Base-by-base conservation (phyloP, 1,140 invertebrate species). In the Triops longicaudatus region DNA sequence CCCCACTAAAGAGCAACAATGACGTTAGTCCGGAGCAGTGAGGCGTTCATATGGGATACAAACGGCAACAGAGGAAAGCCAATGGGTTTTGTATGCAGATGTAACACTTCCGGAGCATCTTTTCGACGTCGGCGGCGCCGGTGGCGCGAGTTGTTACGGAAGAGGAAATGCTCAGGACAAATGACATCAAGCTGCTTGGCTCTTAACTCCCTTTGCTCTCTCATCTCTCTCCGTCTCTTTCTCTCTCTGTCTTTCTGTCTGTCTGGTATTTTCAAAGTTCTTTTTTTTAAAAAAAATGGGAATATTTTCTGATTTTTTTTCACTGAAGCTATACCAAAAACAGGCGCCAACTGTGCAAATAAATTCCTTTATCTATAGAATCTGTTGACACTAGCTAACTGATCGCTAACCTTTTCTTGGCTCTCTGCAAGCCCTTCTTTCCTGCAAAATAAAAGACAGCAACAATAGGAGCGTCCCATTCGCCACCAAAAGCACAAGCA, bases 71-170 rank as follows among this genome's bases (percentile, higher is more conserved):
- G 50, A 63, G 50, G 50, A 17, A 63, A 63, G 50, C 50, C 50
- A 63, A 63, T 63, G 50, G 50, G 50, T 63, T 63, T 63, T 63
- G 50, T 22, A 63, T 63, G 50, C 50, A 63, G 50, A 63, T 63
- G 50, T 63, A 63, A 63, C 50, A 17, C 50, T 63, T 63, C 50
- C 50, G 50, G 50, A 63, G 50, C 50, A 22, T 63, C 50, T 63
- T 63, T 63, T 63, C 50, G 50, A 63, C n/a, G 50, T 63, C 50
- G 50, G 50, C 50, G 50, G 22, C 50, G 50, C 50, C 50, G 50
- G 50, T 63, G 50, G 50, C 50, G 50, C 50, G 50, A 63, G 50
- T 63, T 63, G 50, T 63, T 63, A 63, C 50, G 50, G 50, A 63
- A 63, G 17, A 63, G 50, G 50, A 63, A 63, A 63, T 63, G 50